These are phyloP conservation scores for Burhinus bistriatus DNA, from an alignment of 2,113 vertebrate species.

Conservation along the genomic window DNA sequence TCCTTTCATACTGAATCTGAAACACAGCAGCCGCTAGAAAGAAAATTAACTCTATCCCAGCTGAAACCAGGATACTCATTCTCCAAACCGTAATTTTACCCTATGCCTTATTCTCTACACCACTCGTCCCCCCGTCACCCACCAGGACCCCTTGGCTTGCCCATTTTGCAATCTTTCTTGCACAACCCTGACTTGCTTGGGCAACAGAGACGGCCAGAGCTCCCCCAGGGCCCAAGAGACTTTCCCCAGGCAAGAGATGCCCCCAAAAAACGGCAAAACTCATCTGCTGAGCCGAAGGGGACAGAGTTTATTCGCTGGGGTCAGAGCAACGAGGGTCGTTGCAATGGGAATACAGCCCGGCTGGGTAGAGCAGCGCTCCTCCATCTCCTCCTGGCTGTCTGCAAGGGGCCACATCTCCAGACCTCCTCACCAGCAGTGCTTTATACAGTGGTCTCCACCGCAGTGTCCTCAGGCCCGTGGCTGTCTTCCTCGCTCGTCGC, in stretches of 20 bases:
- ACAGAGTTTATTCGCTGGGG: not conserved
- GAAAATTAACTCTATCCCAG: too few species aligned
- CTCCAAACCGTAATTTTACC: not conserved
- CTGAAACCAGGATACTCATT: too few species aligned
- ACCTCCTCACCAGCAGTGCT: not conserved
- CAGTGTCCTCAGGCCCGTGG: accelerated
- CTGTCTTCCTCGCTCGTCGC: accelerated
- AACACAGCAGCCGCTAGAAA: too few species aligned
- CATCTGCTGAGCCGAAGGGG: not conserved
- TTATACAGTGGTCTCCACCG: not conserved
- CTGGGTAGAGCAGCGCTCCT: accelerated
- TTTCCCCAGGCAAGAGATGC: not conserved
- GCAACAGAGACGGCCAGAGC: not conserved
- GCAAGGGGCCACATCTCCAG: not conserved
- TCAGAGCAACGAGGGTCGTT: accelerated
- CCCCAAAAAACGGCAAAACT: not conserved
- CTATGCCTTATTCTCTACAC: not conserved
- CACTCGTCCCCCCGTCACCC: too few species aligned
- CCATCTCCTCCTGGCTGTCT: too few species aligned
- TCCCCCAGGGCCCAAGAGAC: not conserved
- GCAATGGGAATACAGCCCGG: not conserved
- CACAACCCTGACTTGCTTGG: not conserved
- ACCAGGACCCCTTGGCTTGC: not conserved
- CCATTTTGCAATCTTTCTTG: not conserved
- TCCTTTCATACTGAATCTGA: too few species aligned